A percentile compares a stretch with the other conserved stretches of the same genome.
These are phyloP conservation scores for Ditylenchus dipsaci DNA, from an alignment of 1,140 invertebrate species.

Conservation along the genomic window DNA sequence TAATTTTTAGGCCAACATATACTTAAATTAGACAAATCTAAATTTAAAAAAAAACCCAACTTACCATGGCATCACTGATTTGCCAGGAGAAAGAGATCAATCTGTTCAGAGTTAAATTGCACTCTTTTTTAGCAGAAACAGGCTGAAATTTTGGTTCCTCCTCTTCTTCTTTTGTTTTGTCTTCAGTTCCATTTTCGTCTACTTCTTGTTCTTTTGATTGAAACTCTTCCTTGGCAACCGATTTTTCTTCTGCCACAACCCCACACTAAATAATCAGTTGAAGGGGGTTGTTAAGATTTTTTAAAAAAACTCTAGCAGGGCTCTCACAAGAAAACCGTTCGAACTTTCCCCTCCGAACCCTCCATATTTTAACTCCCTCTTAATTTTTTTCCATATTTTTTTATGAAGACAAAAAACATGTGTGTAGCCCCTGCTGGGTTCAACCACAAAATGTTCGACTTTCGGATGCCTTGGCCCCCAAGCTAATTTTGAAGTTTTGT, in stretches of 20 bases:
- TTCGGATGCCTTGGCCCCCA: too few species aligned
- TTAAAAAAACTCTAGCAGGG: background rate
- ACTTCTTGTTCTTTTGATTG: background rate
- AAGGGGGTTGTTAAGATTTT: too few species aligned
- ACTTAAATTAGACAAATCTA: too few species aligned
- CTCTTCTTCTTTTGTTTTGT: background rate
- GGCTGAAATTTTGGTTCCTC: background rate
- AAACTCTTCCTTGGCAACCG: background rate
- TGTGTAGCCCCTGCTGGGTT: too few species aligned
- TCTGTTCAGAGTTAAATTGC: constrained; percentile 7
- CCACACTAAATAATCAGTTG: background rate
- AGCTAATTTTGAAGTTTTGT: too few species aligned
- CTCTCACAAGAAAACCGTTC: too few species aligned
- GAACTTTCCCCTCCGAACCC: too few species aligned
- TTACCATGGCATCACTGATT: constrained; percentile 15
- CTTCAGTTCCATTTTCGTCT: background rate
- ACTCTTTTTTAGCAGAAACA: background rate
- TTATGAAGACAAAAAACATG: too few species aligned
- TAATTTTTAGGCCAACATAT: too few species aligned
- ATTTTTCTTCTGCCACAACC: background rate
- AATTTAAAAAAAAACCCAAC: background rate
- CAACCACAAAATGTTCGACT: background rate
- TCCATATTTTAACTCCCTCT: too few species aligned
- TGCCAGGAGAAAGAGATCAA: constrained; percentile 18
- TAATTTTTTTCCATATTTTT: too few species aligned